Base-by-base conservation (phyloP, 2,113 vertebrate species). In the Sclerurus mexicanus region DNA sequence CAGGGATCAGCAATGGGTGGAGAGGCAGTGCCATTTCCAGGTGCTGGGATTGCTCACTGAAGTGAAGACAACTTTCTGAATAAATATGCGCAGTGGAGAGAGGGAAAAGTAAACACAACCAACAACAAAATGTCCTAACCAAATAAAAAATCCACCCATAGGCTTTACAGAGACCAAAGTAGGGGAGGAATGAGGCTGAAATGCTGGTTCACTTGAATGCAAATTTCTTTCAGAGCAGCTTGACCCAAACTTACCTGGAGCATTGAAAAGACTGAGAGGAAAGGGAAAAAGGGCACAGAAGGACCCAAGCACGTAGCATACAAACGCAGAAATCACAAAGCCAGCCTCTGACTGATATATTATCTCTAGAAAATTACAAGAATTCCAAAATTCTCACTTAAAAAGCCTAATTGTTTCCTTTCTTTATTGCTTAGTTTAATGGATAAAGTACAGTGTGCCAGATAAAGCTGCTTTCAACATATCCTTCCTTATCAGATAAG, bases 381-480 rank as follows among this genome's bases (percentile, higher is more conserved):
- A 73, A 75, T 84, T 52, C 50, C 50, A 52, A 52, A 52, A 28
- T 14, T 52, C 50, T 52, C 46, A 12, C 25, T 89, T 76, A 50
- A 75, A 93, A 30, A 87, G 35, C 24, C 35, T 81, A 87, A 93
- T 90, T 95, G 85, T 88, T 90, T 92, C 76, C 56, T 66, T 53
- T 85, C 60, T 64, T 91, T 73, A 66, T 69, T 75, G 47, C 62
- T 85, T 50, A 80, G 59, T 35, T 72, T 87, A 27, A 77, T 49
- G 28, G 46, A 91, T 19, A 93, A 94, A 66, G 24, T 25, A 49
- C 22, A 17, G 7, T 27, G 42, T 60, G 60, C 69, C 85, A 96
- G 85, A 55, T 39, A 10, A 90, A 79, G 85, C 21, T 37, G 39
- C 33, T 33, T 85, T 72, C 81, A 35, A 75, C 11, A 20, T 11